Base-by-base conservation (phyloP, 2,797 vertebrate species). In the Pelochelys cantorii region DNA sequence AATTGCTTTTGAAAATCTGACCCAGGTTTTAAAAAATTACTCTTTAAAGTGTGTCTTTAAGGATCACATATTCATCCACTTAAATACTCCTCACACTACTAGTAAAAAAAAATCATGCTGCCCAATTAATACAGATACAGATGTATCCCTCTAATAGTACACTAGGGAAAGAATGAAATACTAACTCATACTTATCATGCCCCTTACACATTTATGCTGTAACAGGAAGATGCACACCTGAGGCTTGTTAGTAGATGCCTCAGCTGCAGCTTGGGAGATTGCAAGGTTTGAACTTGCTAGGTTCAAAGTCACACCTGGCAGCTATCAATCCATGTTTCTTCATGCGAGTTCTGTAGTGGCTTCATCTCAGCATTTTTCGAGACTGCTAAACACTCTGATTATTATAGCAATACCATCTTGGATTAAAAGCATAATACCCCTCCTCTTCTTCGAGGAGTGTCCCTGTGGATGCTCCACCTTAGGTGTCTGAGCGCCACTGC, bases 221-320 rank as follows among this genome's bases (percentile, higher is more conserved):
- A 80, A 86, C 91, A 94, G 23, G 11, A 83, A 71, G 15, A 85
- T 77, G 86, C 77, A 81, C 77, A 80, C 93, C 34, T 0, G 0
- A 91, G 93, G 93, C 90, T 60, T 1, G 31, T 74, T 1, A 86
- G 84, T 85, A 78, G 54, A 53, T 1, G 11, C 94, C 93, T 93
- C 93, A 90, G 57, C 79, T 91, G 7, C 48, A 81, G 23, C 4
- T 54, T 29, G 1, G 1, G 1, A 84, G 27, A 93, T 65, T 3
- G 31, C 0, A 55, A 94, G 55, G 78, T 84, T 31, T 92, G 91
- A 84, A 85, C 57, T 93, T 92, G 88, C 34, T 5, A 57, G 94
- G 85, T 92, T 96, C 90, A 93, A 75, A 92, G 48, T 31, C 1
- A 81, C 84, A 90, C 88, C 88, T 93, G 81, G 71, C 78, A 93